phyloP scores from a whole-genome alignment of 2,113 vertebrate species.

The Arizona elegans region DNA sequence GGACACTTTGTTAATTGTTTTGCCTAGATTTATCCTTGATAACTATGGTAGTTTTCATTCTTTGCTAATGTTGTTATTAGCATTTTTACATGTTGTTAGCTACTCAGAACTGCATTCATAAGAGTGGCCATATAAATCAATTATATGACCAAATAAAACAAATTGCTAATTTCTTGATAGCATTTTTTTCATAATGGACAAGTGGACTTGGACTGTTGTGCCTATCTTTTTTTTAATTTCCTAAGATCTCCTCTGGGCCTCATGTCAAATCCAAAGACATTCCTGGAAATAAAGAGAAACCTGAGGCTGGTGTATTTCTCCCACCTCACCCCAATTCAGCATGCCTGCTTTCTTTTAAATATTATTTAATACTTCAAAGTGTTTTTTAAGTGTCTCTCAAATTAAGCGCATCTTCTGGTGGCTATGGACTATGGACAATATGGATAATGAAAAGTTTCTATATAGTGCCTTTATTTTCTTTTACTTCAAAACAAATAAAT shows the following conservation, averaged over 20 bases:
- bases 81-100: no score
- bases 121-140: neutral
- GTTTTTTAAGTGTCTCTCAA: neutral
- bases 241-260: neutral
- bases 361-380: neutral
- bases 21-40: no score
- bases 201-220: neutral
- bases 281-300: neutral
- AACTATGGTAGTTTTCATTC: no score
- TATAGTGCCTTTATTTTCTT: neutral
- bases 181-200: neutral
- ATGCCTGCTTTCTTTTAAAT: neutral
- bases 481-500: neutral
- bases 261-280: neutral
- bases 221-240: neutral
- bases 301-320: neutral
- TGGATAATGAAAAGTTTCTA: neutral
- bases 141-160: neutral
- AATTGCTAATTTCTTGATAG: neutral
- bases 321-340: neutral
- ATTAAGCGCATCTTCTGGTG: neutral
- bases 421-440: neutral
- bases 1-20: no score
- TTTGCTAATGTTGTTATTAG: no score
- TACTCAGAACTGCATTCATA: neutral